phyloP scores from a whole-genome alignment of 2,888 invertebrate species.

The Aphidius colemani region DNA sequence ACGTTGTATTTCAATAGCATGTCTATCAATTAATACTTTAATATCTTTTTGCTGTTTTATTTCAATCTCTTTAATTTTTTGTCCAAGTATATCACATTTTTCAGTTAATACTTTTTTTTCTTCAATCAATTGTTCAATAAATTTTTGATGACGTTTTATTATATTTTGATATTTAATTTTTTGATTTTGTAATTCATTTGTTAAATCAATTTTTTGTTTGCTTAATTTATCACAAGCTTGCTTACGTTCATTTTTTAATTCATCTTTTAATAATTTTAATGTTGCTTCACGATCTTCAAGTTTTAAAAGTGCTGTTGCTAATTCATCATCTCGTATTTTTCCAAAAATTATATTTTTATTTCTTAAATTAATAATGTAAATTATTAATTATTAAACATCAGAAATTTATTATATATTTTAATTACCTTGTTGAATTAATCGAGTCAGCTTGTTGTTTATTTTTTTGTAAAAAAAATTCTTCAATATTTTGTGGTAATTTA shows the following conservation, averaged over 20 bases:
- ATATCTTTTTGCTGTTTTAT: conserved; percentile 69
- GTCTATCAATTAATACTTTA: conserved; percentile 74
- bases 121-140: conserved; percentile 78
- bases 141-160: conserved; percentile 79
- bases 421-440: not conserved
- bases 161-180: conserved; percentile 76
- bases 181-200: conserved; percentile 63
- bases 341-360: not conserved
- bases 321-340: conserved; percentile 40
- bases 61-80: conserved; percentile 70
- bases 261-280: conserved; percentile 48
- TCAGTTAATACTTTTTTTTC: conserved; percentile 81
- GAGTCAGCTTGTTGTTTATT: not conserved
- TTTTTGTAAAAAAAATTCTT: conserved; percentile 19
- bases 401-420: not conserved
- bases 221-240: conserved; percentile 58
- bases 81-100: conserved; percentile 72
- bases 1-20: conserved; percentile 75
- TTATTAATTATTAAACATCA: not conserved
- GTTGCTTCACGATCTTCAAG: conserved; percentile 51
- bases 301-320: conserved; percentile 44
- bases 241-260: conserved; percentile 56
- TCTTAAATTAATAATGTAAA: not conserved
- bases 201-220: conserved; percentile 57
- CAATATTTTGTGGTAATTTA: not conserved